phyloP scores from a whole-genome alignment of 2,113 vertebrate genomes.

The Syngnathus typhle region DNA sequence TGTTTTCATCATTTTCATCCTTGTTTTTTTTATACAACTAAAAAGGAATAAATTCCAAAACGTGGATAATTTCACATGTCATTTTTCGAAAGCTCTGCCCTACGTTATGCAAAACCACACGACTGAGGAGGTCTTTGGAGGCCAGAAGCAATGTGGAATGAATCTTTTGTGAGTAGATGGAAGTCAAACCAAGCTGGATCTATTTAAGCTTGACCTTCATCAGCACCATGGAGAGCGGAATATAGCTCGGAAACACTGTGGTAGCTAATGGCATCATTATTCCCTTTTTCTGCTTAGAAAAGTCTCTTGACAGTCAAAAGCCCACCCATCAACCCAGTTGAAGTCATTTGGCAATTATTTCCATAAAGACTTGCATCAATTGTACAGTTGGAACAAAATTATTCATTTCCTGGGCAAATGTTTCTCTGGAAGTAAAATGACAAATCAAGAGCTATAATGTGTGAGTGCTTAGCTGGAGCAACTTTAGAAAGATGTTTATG shows the following conservation, averaged over 20 bases:
- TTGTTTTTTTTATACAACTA: no score
- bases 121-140: conserved; percentile 52
- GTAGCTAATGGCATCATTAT: conserved; percentile 42
- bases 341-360: conserved; percentile 3
- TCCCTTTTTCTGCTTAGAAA: conserved; percentile 42
- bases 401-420: not conserved
- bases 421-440: not conserved
- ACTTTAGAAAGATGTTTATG: no score
- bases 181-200: conserved; percentile 37
- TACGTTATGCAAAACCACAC: conserved; percentile 45
- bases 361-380: not conserved
- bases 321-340: conserved; percentile 1
- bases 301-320: conserved; percentile 14
- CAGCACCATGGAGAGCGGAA: conserved; percentile 44
- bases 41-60: not conserved
- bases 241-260: conserved; percentile 30
- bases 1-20: not conserved
- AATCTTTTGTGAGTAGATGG: conserved; percentile 53
- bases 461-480: no score
- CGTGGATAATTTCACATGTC: conserved; percentile 32
- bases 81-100: conserved; percentile 23
- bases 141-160: conserved; percentile 51
- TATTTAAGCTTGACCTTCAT: conserved; percentile 67
- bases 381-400: not conserved
- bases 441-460: not conserved